These are phyloP conservation scores for Drosophila hamatofila DNA, from an alignment of 2,888 invertebrate species.

Conservation along the genomic window DNA sequence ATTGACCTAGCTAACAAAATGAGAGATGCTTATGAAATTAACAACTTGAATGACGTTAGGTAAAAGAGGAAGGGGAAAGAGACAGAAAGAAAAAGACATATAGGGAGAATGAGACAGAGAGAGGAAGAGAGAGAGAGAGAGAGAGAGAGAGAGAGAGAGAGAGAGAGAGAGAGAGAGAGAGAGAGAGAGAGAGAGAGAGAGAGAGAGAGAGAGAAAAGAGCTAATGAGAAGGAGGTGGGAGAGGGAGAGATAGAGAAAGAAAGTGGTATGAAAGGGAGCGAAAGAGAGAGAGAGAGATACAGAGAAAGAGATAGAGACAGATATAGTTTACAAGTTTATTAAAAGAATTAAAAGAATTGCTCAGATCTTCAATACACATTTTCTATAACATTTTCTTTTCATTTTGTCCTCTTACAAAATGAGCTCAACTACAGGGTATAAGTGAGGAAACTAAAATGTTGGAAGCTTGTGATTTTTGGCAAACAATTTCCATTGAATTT, in stretches of 20 bases:
- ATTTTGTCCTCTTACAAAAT: conserved; percentile 7
- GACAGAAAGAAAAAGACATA: background rate
- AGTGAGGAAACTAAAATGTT: conserved; percentile 43
- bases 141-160: too few relatives aligned
- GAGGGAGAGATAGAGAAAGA: background rate
- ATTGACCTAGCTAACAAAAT: background rate
- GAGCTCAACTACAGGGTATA: conserved; percentile 29
- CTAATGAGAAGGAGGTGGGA: too few relatives aligned
- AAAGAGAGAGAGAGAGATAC: too few relatives aligned
- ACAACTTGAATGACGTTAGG: too few relatives aligned
- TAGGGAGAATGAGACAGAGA: background rate
- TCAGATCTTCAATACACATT: too few relatives aligned
- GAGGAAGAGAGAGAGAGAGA: accelerated
- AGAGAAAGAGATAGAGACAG: too few relatives aligned
- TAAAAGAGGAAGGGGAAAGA: too few relatives aligned
- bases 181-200: background rate
- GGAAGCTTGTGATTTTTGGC: conserved; percentile 69
- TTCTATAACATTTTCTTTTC: too few relatives aligned
- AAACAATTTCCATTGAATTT: conserved; percentile 74
- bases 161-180: background rate
- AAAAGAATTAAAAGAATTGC: too few relatives aligned
- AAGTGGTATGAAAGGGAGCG: background rate
- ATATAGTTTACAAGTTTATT: too few relatives aligned
- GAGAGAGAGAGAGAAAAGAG: background rate
- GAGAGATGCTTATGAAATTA: background rate